A percentile compares a stretch with the other conserved stretches of the same genome.
Conservation (phyloP, 2,888 invertebrate species). For the Pseudolycoriella hygida region DNA sequence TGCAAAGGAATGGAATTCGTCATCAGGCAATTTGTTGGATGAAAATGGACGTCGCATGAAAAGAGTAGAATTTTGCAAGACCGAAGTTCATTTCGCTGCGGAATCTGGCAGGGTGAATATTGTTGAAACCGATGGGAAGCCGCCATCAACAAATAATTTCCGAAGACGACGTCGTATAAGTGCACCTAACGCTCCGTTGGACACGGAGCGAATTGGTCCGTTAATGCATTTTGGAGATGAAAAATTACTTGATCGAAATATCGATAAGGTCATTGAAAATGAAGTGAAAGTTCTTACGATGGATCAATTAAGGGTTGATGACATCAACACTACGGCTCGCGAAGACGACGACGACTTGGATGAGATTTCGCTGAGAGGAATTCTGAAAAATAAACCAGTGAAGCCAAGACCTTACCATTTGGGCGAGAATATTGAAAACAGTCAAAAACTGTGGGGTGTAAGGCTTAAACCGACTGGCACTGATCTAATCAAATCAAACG, state of each 20-base stretch:
- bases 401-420: slow-evolving; percentile 59
- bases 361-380: slow-evolving; percentile 42
- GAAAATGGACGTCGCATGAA: slow-evolving; percentile 29
- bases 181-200: slow-evolving; percentile 23
- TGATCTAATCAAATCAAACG: slow-evolving; percentile 10
- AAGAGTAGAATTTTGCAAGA: slow-evolving; percentile 68
- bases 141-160: slow-evolving; percentile 67
- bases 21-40: slow-evolving; percentile 16
- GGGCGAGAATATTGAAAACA: slow-evolving; percentile 45
- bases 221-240: slow-evolving; percentile 48
- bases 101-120: slow-evolving; percentile 75
- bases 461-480: slow-evolving; percentile 27
- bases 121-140: slow-evolving; percentile 74
- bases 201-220: slow-evolving; percentile 25
- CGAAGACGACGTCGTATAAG: slow-evolving; percentile 45
- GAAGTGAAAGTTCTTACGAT: not conserved
- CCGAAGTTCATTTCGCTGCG: slow-evolving; percentile 73
- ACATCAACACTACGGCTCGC: slow-evolving; percentile 4
- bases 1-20: slow-evolving; percentile 8
- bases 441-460: slow-evolving; percentile 33
- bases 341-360: slow-evolving; percentile 3
- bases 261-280: not conserved
- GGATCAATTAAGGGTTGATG: not conserved
- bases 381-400: slow-evolving; percentile 54
- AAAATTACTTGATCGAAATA: slow-evolving; percentile 6